Conservation (phyloP, 2,888 invertebrate genomes). For the Helleia helle region DNA sequence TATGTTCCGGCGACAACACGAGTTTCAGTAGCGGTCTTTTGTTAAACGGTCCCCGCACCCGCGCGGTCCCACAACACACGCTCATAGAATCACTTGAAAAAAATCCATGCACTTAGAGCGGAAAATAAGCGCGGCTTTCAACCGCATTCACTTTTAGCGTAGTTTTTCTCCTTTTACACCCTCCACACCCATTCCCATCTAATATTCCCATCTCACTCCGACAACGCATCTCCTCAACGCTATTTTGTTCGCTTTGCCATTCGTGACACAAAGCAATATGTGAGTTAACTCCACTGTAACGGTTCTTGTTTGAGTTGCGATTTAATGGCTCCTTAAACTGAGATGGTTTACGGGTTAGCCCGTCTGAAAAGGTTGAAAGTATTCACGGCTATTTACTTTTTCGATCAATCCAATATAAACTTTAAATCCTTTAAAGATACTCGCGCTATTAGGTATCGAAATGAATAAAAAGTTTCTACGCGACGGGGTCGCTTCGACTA, state of each 20-base stretch:
- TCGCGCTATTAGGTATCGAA: slow-evolving; percentile 33
- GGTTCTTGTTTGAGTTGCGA: slow-evolving; percentile 73
- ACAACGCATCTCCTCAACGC: slow-evolving; percentile 46
- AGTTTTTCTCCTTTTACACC: slow-evolving; percentile 72
- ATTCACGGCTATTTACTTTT: slow-evolving; percentile 62
- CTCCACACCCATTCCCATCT: slow-evolving; percentile 61
- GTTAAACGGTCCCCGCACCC: slow-evolving; percentile 12
- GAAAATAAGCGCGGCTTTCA: slow-evolving; percentile 71
- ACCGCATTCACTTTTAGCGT: slow-evolving; percentile 74
- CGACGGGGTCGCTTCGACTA: neutral
- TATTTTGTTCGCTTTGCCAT: slow-evolving; percentile 59
- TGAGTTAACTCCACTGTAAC: slow-evolving; percentile 73
- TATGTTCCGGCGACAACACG: neutral
- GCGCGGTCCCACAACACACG: slow-evolving; percentile 22
- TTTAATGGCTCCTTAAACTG: slow-evolving; percentile 74
- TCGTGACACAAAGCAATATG: slow-evolving; percentile 75
- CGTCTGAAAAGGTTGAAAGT: slow-evolving; percentile 66
- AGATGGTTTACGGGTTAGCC: slow-evolving; percentile 73
- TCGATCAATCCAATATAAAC: slow-evolving; percentile 60
- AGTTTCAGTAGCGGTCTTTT: slow-evolving; percentile 15
- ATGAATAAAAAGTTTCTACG: slow-evolving; percentile 21
- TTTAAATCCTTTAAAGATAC: slow-evolving; percentile 52
- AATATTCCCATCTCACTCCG: slow-evolving; percentile 52
- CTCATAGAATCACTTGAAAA: slow-evolving; percentile 65
- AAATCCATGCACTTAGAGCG: slow-evolving; percentile 72